Conservation (phyloP, 2,113 vertebrate genomes). For the Psittacara wagleri region DNA sequence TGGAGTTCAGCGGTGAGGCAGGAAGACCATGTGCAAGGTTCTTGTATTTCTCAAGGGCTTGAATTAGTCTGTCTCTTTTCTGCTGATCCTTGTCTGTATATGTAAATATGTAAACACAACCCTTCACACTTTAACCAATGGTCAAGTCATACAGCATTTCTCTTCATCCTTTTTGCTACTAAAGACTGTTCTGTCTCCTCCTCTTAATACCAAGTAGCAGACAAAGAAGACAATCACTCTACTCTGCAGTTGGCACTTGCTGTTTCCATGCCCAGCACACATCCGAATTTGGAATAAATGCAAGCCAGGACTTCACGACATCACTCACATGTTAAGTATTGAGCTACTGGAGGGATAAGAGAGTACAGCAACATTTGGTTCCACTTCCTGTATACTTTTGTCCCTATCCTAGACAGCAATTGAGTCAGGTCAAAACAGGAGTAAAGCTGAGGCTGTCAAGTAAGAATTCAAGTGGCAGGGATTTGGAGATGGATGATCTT, state of each 20-base stretch:
- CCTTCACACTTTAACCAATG: background rate
- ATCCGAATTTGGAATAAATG: background rate
- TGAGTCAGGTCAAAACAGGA: background rate
- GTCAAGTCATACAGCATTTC: background rate
- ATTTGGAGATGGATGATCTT: background rate
- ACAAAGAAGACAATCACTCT: background rate
- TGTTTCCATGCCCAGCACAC: background rate
- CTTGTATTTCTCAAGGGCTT: slow-evolving; percentile 38
- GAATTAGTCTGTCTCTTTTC: slow-evolving; percentile 59
- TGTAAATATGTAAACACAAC: background rate
- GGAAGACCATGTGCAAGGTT: background rate
- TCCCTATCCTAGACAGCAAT: background rate
- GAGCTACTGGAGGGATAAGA: background rate
- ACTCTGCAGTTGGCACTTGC: background rate
- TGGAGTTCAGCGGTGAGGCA: background rate
- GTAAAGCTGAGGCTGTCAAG: background rate
- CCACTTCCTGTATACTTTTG: background rate
- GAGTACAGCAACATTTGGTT: background rate
- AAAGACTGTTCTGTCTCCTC: background rate
- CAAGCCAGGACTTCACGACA: background rate
- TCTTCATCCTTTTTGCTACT: background rate
- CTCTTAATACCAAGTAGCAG: background rate
- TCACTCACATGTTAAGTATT: background rate
- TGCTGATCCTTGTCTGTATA: slow-evolving; percentile 60
- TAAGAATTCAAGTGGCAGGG: background rate